phyloP scores from a whole-genome alignment of 2,113 vertebrate genomes.

The Lates calcarifer region DNA sequence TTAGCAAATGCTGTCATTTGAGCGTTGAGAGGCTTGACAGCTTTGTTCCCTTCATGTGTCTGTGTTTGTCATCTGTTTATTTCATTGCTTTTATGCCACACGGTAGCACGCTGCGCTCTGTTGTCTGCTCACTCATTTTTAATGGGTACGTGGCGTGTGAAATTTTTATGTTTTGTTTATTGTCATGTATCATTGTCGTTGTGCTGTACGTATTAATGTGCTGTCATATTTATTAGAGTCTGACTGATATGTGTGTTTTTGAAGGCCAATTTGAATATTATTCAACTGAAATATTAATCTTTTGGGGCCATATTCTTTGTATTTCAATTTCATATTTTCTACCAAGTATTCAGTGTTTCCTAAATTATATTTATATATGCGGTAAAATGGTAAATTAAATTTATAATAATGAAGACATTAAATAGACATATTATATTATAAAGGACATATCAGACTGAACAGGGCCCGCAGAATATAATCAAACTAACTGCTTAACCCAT shows the following conservation, averaged over 20 bases:
- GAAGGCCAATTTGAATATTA: not conserved
- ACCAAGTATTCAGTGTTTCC: not conserved
- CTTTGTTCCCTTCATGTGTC: conserved; percentile 44
- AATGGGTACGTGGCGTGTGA: conserved; percentile 46
- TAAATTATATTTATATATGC: too few relatives aligned
- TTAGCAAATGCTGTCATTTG: conserved; percentile 55
- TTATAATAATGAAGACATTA: too few relatives aligned
- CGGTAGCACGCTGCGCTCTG: conserved; percentile 38
- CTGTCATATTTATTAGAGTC: conserved; percentile 19
- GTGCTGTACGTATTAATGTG: conserved; percentile 22
- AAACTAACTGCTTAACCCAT: not conserved
- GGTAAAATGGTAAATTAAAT: too few relatives aligned
- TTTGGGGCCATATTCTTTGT: not conserved
- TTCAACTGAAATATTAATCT: conserved; percentile 8
- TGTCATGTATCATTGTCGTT: conserved; percentile 43
- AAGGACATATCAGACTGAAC: not conserved
- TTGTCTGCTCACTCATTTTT: conserved; percentile 63
- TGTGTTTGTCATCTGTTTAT: conserved; percentile 61
- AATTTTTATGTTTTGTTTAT: conserved; percentile 51
- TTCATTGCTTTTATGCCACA: conserved; percentile 42
- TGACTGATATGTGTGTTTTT: conserved; percentile 29
- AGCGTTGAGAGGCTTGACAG: conserved; percentile 56
- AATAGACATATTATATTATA: not conserved
- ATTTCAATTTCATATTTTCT: not conserved
- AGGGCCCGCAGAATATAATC: not conserved